Base-by-base conservation (phyloP, 2,888 invertebrate genomes). In the Acanthococcus lagerstroemiae region DNA sequence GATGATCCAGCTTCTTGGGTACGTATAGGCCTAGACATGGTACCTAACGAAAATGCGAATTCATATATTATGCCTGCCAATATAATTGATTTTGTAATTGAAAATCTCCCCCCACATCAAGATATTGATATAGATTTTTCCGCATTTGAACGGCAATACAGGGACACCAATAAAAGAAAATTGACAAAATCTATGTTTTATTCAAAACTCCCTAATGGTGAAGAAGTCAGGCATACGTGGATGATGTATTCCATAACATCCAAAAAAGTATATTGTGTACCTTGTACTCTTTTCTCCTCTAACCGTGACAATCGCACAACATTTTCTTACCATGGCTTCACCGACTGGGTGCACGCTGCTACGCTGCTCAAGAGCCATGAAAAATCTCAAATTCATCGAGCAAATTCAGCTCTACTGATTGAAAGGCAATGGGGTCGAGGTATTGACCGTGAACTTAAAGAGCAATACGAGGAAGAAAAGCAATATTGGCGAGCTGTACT, bases 401-500 rank as follows among this genome's bases (percentile, higher is more conserved):
- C 12, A 48, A 48, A 48, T 48, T 19, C 17, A 21, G 12, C n/a
- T 19, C 17, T 48, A 48, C 17, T 48, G 21, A 19, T 48, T n/a
- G 17, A 19, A 48, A 48, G 48, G 3, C 48, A 9, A 19, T n/a
- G 19, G 12, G 17, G 9, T 48, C 12, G 21, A 48, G 48, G 48
- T 48, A 48, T 48, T 48, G 48, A 48, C 19, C 48, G 17, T 48
- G 19, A 48, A 17, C 12, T 48, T 48, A 48, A 48, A 48, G 9
- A 17, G 9, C 48, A 48, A 21, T 48, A 19, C 9, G 48, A 48
- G 19, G 17, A 65, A 45, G 26, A 22, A 46, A 24, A 45, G 1
- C 12, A 45, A 9, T 56, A 65, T 26, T 69, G 57, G 67, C 25
- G 55, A 50, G 24, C 61, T 4, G 48, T 69, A 21, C 63, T 69